Evolutionary conservation across 92 coral and sea anemone genomes (phyloP).

Genomic region (Zoanthus solanderi): DNA sequence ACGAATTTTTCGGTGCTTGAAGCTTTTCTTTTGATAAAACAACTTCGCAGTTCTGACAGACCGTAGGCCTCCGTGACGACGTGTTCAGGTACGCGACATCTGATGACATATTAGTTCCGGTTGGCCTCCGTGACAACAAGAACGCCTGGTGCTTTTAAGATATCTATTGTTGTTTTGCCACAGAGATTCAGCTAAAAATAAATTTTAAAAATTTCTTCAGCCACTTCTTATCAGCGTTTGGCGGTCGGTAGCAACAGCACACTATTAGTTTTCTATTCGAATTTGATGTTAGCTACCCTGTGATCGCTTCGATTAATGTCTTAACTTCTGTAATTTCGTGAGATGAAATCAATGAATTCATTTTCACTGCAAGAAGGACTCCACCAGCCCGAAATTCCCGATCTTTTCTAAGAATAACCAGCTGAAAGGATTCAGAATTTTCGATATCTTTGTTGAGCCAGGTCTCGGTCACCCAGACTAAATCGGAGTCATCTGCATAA

Average conservation of each 20-base stretch:
- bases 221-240: conserved; percentile 50
- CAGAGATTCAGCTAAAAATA: too few relatives aligned
- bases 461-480: conserved; percentile 70
- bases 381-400: conserved; percentile 68
- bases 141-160: too few relatives aligned
- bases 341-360: conserved; percentile 46
- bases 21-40: too few relatives aligned
- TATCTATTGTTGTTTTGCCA: too few relatives aligned
- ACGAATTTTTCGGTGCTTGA: too few relatives aligned
- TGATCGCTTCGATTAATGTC: conserved; percentile 48
- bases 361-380: conserved; percentile 63
- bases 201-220: conserved; percentile 35
- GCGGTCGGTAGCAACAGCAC: conserved; percentile 56
- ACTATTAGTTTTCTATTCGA: conserved; percentile 47
- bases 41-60: too few relatives aligned
- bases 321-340: conserved; percentile 54
- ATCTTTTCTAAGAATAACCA: conserved; percentile 59
- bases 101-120: too few relatives aligned
- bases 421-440: conserved; percentile 57
- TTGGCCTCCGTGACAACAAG: too few relatives aligned
- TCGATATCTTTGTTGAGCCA: conserved; percentile 59
- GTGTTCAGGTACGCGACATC: too few relatives aligned
- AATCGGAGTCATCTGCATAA: conserved; percentile 58
- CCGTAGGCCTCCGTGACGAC: too few relatives aligned
- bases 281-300: conserved; percentile 30